Conservation (phyloP, 2,888 invertebrate species). For the Nasonovia ribisnigri region DNA sequence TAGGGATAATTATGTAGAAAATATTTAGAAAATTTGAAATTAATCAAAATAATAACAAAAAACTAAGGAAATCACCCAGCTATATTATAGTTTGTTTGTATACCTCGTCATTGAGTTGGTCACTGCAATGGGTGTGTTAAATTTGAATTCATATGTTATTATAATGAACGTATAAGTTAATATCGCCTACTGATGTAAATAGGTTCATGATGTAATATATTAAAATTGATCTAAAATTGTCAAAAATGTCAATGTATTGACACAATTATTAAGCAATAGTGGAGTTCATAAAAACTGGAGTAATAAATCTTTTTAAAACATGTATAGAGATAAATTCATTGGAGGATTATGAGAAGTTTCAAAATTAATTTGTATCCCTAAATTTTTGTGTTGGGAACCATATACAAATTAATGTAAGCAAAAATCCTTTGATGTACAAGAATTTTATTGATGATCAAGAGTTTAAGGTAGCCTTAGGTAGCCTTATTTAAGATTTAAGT, state of each 20-base stretch:
- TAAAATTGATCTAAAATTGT: not conserved
- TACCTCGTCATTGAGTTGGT: not conserved
- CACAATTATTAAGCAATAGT: too few relatives aligned
- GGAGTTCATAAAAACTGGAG: too few relatives aligned
- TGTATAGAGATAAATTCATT: not conserved
- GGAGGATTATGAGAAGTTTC: not conserved
- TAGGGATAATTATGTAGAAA: too few relatives aligned
- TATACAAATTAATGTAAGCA: not conserved
- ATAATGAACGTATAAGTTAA: not conserved
- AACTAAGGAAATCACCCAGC: too few relatives aligned
- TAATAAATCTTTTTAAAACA: not conserved
- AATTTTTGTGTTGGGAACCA: not conserved
- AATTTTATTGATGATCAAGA: too few relatives aligned
- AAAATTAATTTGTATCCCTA: not conserved
- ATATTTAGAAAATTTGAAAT: too few relatives aligned
- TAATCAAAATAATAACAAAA: not conserved
- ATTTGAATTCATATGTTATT: not conserved
- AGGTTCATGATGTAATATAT: not conserved
- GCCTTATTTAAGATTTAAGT: not conserved
- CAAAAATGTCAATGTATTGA: not conserved
- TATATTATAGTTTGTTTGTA: too few relatives aligned
- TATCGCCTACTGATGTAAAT: not conserved
- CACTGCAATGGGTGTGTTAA: not conserved
- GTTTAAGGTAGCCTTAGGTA: too few relatives aligned
- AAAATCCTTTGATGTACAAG: too few relatives aligned